These are phyloP conservation scores for Dicerorhinus sumatrensis DNA, from an alignment of 2,113 vertebrate genomes.

Conservation along the genomic window DNA sequence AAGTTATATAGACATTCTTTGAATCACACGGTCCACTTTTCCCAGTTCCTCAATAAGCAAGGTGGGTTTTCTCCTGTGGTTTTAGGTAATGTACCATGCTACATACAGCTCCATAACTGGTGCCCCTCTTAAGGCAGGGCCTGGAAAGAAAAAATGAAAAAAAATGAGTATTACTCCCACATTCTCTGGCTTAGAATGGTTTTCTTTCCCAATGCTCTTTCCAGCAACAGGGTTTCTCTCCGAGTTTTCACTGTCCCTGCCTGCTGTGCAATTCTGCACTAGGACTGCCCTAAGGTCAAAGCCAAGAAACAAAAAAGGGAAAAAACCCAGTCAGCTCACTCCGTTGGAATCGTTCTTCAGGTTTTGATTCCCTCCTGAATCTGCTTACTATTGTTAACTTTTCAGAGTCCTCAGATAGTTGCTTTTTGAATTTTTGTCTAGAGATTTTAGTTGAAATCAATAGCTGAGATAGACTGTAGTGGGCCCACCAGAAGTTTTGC, in stretches of 20 bases:
- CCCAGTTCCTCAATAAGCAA: neutral
- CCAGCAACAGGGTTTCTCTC: neutral
- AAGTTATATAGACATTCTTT: neutral
- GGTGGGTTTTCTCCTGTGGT: neutral
- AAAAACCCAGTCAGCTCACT: neutral
- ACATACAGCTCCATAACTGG: neutral
- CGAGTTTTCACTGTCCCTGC: neutral
- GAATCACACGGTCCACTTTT: neutral
- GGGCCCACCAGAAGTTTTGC: neutral
- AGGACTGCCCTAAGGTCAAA: neutral
- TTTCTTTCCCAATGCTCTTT: neutral
- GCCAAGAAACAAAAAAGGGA: neutral
- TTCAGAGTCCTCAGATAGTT: neutral
- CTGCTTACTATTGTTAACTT: neutral
- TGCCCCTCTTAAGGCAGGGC: neutral
- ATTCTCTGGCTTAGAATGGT: neutral
- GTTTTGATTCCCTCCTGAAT: neutral
- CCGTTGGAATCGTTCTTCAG: neutral
- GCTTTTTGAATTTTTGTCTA: neutral
- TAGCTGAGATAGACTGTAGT: neutral
- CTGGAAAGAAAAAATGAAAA: neutral
- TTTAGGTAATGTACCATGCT: neutral
- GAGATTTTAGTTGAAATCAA: neutral
- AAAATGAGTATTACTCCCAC: neutral
- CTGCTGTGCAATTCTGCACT: neutral